These are phyloP conservation scores for Pachliopta kotzebuea DNA, from an alignment of 2,888 invertebrate species.

Conservation along the genomic window DNA sequence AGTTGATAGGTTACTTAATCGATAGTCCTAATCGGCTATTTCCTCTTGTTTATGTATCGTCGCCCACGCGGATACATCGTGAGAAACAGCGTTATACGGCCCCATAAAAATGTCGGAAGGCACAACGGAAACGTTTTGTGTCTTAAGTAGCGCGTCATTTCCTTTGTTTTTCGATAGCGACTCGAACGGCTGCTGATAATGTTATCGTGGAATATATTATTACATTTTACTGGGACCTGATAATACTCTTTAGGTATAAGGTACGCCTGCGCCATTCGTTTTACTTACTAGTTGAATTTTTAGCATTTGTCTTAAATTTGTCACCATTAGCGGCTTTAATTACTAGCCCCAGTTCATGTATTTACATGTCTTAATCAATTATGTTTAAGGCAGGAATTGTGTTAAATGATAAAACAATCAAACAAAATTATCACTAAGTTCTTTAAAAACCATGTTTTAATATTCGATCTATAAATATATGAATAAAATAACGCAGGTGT, in stretches of 20 bases:
- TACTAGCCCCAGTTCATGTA: neutral
- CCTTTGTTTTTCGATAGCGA: constrained; percentile 64
- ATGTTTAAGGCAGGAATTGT: neutral
- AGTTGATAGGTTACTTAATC: constrained; percentile 23
- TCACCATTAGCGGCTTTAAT: neutral
- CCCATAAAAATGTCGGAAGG: constrained; percentile 57
- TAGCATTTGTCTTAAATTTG: neutral
- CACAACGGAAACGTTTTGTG: constrained; percentile 69
- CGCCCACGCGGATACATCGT: constrained; percentile 56
- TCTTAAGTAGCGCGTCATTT: constrained; percentile 68
- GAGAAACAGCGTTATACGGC: constrained; percentile 52
- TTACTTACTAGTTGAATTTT: neutral
- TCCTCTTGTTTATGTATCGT: constrained; percentile 51
- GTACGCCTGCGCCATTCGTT: constrained; percentile 37
- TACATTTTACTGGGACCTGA: constrained; percentile 47
- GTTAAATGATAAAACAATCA: neutral
- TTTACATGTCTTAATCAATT: neutral
- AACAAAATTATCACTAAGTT: too few species aligned
- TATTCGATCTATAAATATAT: neutral
- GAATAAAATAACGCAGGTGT: constrained; percentile 13
- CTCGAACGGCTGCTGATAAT: constrained; percentile 52
- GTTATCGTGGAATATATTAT: constrained; percentile 62
- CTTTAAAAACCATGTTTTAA: neutral
- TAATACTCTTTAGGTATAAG: constrained; percentile 29
- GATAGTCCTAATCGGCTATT: constrained; percentile 52